Evolutionary conservation across 2,888 invertebrate species (phyloP).

Genomic region (Lithophane leautieri): DNA sequence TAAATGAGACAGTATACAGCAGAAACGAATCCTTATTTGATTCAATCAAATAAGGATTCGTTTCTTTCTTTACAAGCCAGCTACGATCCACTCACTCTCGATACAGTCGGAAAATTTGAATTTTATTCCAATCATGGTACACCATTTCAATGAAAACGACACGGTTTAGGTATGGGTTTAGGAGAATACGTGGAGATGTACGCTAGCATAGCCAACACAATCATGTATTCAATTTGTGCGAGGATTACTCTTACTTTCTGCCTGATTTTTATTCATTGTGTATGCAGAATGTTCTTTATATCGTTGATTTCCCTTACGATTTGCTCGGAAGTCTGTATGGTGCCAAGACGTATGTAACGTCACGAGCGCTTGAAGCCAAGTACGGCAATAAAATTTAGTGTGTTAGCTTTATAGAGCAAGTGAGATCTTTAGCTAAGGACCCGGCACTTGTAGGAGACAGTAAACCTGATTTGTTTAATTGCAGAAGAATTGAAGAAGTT

Average conservation of each 20-base stretch:
- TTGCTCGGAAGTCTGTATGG: constrained; percentile 37
- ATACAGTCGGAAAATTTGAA: constrained; percentile 80
- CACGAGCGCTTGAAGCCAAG: constrained; percentile 51
- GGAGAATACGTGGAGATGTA: constrained; percentile 79
- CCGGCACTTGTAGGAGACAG: constrained; percentile 27
- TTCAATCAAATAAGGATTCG: too few relatives aligned
- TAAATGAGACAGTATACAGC: constrained; percentile 80
- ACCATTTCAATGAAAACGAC: constrained; percentile 81
- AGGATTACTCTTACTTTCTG: constrained; percentile 81
- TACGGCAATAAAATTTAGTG: constrained; percentile 51
- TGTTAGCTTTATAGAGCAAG: constrained; percentile 55
- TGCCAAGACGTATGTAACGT: constrained; percentile 56
- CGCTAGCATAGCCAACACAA: constrained; percentile 81
- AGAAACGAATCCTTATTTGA: constrained; percentile 81
- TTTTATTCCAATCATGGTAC: constrained; percentile 82
- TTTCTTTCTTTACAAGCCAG: constrained; percentile 76
- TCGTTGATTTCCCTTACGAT: constrained; percentile 60
- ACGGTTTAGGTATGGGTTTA: constrained; percentile 70
- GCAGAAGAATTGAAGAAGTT: constrained; percentile 12
- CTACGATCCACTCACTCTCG: constrained; percentile 65
- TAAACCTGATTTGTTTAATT: constrained; percentile 52
- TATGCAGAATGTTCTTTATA: constrained; percentile 49
- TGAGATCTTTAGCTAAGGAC: constrained; percentile 53
- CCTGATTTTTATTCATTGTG: constrained; percentile 70
- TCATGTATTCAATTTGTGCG: constrained; percentile 86